Evolutionary conservation across 2,113 vertebrate species (phyloP).

Genomic region (Pangasianodon hypophthalmus): DNA sequence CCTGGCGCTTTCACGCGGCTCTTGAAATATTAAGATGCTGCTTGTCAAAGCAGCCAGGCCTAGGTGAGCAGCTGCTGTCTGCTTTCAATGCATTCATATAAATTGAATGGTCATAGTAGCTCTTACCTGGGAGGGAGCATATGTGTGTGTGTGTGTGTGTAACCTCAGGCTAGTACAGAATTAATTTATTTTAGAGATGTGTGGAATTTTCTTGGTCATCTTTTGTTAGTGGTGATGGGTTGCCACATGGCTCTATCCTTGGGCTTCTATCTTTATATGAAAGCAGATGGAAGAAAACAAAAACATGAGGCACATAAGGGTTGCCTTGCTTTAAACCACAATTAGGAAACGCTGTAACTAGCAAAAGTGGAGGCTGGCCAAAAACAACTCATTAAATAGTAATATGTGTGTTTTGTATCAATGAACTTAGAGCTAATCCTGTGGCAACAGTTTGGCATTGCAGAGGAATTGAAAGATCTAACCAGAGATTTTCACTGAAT

Average conservation of each 20-base stretch:
- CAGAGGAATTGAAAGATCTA: background rate
- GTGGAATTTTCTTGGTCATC: constrained; percentile 20
- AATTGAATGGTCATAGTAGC: constrained; percentile 46
- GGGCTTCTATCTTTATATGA: constrained; percentile 17
- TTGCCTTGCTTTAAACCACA: constrained; percentile 25
- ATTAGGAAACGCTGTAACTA: constrained; percentile 7
- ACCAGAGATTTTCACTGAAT: background rate
- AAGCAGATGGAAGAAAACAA: constrained; percentile 46
- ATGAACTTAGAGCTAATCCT: constrained; percentile 10
- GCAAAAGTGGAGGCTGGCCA: constrained; percentile 3
- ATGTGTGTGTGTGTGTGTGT: constrained; percentile 28
- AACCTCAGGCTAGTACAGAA: constrained; percentile 31
- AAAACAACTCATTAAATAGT: constrained; percentile 26
- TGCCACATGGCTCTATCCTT: constrained; percentile 50
- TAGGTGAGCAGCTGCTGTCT: constrained; percentile 65
- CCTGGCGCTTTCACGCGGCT: constrained; percentile 61
- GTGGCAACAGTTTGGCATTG: background rate
- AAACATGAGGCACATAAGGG: constrained; percentile 23
- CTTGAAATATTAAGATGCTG: constrained; percentile 71
- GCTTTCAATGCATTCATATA: constrained; percentile 59
- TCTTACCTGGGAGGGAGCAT: constrained; percentile 12
- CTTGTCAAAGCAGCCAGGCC: constrained; percentile 59
- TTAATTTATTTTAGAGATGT: constrained; percentile 28
- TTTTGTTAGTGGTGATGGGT: constrained; percentile 21
- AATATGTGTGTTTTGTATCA: constrained; percentile 1